These are phyloP conservation scores for Prionace glauca DNA, from an alignment of 2,797 vertebrate species.

Conservation along the genomic window DNA sequence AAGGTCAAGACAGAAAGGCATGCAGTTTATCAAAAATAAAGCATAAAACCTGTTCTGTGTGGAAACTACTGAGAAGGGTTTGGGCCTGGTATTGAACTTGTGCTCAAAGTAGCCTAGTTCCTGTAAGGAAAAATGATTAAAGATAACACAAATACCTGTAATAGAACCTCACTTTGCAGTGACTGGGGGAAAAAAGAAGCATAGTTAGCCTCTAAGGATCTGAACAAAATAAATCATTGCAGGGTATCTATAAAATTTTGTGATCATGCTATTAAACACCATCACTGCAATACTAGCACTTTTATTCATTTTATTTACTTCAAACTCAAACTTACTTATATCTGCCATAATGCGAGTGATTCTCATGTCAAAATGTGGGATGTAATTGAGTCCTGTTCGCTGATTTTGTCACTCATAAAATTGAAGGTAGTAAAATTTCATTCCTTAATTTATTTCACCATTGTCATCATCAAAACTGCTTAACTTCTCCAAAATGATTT, in stretches of 20 bases:
- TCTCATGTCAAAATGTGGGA: not conserved
- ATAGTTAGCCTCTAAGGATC: not conserved
- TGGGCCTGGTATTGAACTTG: constrained; percentile 81
- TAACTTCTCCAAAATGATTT: not conserved
- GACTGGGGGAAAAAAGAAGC: not conserved
- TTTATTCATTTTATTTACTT: not conserved
- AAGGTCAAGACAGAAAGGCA: constrained; percentile 1
- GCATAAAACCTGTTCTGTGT: constrained; percentile 69
- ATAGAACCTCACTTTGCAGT: not conserved
- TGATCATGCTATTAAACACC: not conserved
- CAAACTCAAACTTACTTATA: not conserved
- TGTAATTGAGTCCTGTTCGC: too few relatives aligned
- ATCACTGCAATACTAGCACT: not conserved
- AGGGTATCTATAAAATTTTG: not conserved
- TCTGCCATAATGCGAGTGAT: not conserved
- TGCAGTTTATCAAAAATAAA: constrained; percentile 33
- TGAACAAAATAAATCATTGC: not conserved
- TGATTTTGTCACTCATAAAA: not conserved
- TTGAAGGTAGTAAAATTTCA: not conserved
- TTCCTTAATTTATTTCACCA: not conserved
- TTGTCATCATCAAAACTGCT: not conserved
- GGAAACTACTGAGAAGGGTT: constrained; percentile 63
- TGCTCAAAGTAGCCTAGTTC: constrained; percentile 84
- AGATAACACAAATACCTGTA: constrained; percentile 6
- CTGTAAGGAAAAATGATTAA: constrained; percentile 57